Percentiles rank a stretch among this genome's conserved stretches.
phyloP scores from a whole-genome alignment of 2,888 invertebrate species.

The Microchrysa polita region DNA sequence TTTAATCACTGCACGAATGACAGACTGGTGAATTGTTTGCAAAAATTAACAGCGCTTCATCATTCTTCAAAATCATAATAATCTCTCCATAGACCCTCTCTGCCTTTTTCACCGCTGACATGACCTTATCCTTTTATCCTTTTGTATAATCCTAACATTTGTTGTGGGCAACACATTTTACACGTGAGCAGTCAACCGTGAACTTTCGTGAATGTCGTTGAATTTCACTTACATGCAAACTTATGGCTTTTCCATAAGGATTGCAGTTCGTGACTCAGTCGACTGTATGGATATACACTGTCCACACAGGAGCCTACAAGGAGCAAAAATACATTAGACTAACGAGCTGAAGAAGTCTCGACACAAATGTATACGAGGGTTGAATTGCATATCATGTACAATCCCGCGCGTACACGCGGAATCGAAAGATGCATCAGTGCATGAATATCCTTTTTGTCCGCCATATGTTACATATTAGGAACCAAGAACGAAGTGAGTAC shows the following conservation, averaged over 20 bases:
- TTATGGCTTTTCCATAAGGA: conserved; percentile 1
- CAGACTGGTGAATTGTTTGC: conserved; percentile 37
- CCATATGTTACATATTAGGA: conserved; percentile 38
- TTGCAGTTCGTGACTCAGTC: conserved; percentile 13
- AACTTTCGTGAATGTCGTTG: conserved; percentile 39
- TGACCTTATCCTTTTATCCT: conserved; percentile 45
- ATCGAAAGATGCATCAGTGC: conserved; percentile 41
- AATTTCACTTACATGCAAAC: neutral
- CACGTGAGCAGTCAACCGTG: conserved; percentile 50
- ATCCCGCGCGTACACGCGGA: conserved; percentile 30
- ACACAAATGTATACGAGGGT: neutral
- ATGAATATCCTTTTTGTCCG: conserved; percentile 40
- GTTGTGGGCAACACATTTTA: conserved; percentile 51
- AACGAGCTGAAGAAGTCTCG: conserved; percentile 21
- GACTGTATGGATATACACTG: too few species aligned
- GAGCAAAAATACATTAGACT: conserved; percentile 37
- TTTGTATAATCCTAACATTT: conserved; percentile 48
- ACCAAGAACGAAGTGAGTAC: too few species aligned
- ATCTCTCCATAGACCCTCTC: neutral
- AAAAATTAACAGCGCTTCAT: conserved; percentile 30
- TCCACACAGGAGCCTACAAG: conserved; percentile 14
- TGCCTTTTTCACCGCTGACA: neutral
- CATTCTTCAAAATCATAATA: neutral
- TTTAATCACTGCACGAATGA: conserved; percentile 38
- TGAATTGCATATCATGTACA: neutral